A percentile compares a stretch with the other conserved stretches of the same genome.
These are phyloP conservation scores for Cephus cinctus DNA, from an alignment of 1,140 invertebrate species.

Conservation along the genomic window DNA sequence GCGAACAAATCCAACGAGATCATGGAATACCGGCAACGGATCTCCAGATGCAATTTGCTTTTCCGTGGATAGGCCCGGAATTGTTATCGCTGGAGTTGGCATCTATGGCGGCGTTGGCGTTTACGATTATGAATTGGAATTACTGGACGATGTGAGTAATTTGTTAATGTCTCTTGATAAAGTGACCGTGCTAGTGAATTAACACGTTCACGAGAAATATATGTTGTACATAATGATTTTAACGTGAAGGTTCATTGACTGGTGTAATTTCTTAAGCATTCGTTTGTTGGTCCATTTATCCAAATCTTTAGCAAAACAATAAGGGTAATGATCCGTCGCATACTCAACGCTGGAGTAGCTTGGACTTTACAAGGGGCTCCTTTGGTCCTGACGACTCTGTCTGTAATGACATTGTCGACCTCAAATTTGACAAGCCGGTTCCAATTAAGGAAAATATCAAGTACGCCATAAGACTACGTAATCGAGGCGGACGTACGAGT, in stretches of 20 bases:
- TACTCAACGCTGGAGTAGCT: constrained; percentile 70
- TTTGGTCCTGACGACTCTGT: constrained; percentile 77
- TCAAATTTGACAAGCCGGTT: constrained; percentile 88
- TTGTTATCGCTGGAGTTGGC: constrained; percentile 84
- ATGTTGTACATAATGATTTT: no score
- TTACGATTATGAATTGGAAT: constrained; percentile 89
- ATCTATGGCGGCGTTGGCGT: constrained; percentile 86
- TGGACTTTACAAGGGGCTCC: constrained; percentile 71
- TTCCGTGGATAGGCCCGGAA: constrained; percentile 85
- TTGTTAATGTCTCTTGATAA: constrained; percentile 37
- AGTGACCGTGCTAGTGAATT: no score
- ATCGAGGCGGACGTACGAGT: constrained; percentile 88
- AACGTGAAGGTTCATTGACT: no score
- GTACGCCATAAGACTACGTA: constrained; percentile 86
- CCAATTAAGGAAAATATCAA: constrained; percentile 86
- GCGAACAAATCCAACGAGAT: constrained; percentile 80
- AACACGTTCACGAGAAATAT: no score
- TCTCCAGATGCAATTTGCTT: constrained; percentile 97
- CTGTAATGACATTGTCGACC: constrained; percentile 77
- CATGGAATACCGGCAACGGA: constrained; percentile 97
- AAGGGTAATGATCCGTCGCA: constrained; percentile 59
- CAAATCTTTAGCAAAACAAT: constrained; percentile 48
- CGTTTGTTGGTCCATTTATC: no score
- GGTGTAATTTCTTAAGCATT: no score
- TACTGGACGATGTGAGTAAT: constrained; percentile 74